A percentile compares a stretch with the other conserved stretches of the same genome.
Conservation (phyloP, 2,797 vertebrate species). For the Melanotaenia pygmaea region DNA sequence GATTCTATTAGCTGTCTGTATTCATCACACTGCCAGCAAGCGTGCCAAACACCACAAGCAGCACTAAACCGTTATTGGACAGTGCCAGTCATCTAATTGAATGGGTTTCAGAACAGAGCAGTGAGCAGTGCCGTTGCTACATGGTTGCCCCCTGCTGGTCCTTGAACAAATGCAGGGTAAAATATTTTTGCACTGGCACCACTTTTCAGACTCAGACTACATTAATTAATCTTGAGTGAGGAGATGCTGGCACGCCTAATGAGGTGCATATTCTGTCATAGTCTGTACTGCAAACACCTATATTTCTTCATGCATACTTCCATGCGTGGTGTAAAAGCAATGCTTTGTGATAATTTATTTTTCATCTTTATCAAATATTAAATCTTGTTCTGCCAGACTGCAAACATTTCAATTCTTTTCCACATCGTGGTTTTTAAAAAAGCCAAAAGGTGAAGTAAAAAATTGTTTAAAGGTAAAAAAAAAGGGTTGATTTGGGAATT, state of each 20-base stretch:
- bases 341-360: constrained; percentile 2
- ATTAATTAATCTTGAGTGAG: background rate
- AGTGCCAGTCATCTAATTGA: no score
- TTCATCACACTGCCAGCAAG: no score
- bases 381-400: background rate
- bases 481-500: background rate
- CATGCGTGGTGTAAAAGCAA: background rate
- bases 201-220: no score
- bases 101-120: no score
- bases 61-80: no score
- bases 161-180: no score
- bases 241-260: background rate
- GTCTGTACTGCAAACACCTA: background rate
- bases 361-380: background rate
- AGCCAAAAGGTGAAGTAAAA: background rate
- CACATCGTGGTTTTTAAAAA: constrained; percentile 6
- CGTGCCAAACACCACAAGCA: no score
- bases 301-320: background rate
- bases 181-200: no score
- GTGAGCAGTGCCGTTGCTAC: no score
- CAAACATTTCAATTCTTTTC: background rate
- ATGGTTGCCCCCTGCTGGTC: no score
- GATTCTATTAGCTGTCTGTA: no score
- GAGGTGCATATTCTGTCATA: background rate
- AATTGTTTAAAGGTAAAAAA: background rate